Evolutionary conservation across 2,888 invertebrate genomes (phyloP), one percentile per base, ranked within the genome.

Genomic region (Pecten maximus): DNA sequence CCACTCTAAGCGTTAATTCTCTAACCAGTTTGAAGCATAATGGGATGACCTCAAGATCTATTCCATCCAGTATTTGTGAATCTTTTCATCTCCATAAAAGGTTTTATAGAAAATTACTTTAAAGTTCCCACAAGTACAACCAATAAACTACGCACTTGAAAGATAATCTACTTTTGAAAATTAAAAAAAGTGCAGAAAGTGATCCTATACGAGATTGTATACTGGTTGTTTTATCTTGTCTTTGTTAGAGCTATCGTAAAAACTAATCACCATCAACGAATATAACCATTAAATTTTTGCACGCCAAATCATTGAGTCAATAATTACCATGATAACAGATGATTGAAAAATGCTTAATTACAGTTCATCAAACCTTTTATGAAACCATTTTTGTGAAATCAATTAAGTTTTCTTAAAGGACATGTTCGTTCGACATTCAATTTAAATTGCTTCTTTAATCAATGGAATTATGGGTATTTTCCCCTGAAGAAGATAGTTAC

Each of bases 371-470:
- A 74, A 74, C n/a, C 54, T 19, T 54, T 54, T 54, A 8, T 50
- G 15, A 50, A 50, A 50, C 50, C 50, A 50, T 60, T n/a, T 54
- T 74, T 74, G 74, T 35, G 74, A 74, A 74, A 74, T 74, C 35
- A 74, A 74, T 74, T 28, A 74, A 8, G 12, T 74, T 74, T 74
- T 35, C 74, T 35, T 2, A 35, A 74, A 28, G 3, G 35, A 74
- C 35, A 35, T 74, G 74, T 35, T 74, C 74, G 23, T 35, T 74
- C 35, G 35, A 28, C 35, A 74, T 35, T n/a, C 35, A 10, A 74
- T 74, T 35, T 3, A 35, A 74, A 74, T 35, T 35, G 74, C 35
- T 35, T 60, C 60, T 74, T 28, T 28, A 74, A 74, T 35, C 35
- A 10, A 74, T 35, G 4, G 74, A 28, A 74, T 74, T 28, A 35